Conservation (phyloP, 1,140 invertebrate species). For the Drosophila yakuba region DNA sequence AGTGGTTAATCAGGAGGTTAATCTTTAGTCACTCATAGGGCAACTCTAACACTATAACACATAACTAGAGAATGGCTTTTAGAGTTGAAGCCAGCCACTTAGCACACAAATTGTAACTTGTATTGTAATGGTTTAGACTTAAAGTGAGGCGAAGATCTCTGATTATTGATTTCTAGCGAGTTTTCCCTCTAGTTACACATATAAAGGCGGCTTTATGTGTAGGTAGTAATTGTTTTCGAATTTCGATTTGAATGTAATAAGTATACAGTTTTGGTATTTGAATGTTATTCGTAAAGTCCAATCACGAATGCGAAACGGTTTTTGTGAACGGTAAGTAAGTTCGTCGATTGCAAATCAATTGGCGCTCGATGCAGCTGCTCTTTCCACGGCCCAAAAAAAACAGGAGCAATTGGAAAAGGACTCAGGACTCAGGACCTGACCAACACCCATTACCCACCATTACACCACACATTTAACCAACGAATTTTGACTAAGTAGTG, state of each 20-base stretch:
- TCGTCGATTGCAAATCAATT: not conserved
- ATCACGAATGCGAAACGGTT: slow-evolving; percentile 13
- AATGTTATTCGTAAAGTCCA: slow-evolving; percentile 16
- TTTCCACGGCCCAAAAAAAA: not conserved
- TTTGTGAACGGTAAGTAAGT: slow-evolving; percentile 30
- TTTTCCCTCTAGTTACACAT: slow-evolving; percentile 30
- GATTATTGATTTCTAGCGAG: slow-evolving; percentile 34
- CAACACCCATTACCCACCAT: slow-evolving; percentile 20
- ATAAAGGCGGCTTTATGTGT: slow-evolving; percentile 43
- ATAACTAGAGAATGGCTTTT: not conserved
- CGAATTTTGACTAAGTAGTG: slow-evolving; percentile 15
- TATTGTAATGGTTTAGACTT: not conserved
- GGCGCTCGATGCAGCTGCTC: slow-evolving; percentile 2
- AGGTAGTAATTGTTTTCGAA: slow-evolving; percentile 46
- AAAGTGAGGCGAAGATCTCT: not conserved
- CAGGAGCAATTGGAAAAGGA: slow-evolving; percentile 18
- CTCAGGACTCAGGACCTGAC: slow-evolving; percentile 29
- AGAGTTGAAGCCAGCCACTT: not conserved
- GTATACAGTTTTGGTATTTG: slow-evolving; percentile 10
- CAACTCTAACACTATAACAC: not conserved
- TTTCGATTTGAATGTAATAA: slow-evolving; percentile 19
- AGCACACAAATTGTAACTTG: slow-evolving; percentile 1
- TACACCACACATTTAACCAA: slow-evolving; percentile 13
- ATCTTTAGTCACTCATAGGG: not conserved
- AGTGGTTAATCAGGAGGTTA: not conserved